Conservation (phyloP, 2,113 vertebrate genomes). For the Uria aalge region DNA sequence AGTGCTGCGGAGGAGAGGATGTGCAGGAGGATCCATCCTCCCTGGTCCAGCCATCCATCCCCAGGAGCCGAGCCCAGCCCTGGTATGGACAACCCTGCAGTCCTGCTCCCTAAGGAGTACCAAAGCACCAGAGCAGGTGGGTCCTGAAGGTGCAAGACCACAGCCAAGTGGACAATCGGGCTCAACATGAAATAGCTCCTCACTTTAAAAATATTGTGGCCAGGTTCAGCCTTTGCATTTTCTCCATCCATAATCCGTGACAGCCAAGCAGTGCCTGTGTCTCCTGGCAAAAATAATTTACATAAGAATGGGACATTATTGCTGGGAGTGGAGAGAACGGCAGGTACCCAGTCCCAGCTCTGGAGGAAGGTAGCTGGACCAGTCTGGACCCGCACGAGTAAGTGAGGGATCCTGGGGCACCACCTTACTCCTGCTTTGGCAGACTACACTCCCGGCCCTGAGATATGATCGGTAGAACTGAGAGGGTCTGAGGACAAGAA, state of each 20-base stretch:
- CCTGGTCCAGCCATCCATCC: accelerated
- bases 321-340: not conserved
- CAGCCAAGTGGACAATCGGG: accelerated
- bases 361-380: not conserved
- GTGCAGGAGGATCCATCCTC: not conserved
- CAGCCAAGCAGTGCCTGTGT: not conserved
- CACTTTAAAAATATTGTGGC: not conserved
- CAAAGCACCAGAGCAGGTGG: not conserved
- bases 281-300: not conserved
- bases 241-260: not conserved
- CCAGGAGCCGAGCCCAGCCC: not conserved
- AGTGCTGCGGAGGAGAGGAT: not conserved
- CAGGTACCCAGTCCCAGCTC: not conserved
- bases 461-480: accelerated
- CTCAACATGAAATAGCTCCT: not conserved
- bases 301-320: not conserved
- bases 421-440: not conserved
- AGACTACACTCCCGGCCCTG: accelerated
- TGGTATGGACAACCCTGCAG: not conserved
- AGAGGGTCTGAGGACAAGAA: not conserved
- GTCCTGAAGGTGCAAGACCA: not conserved
- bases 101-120: not conserved
- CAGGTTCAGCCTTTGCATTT: not conserved
- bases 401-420: not conserved
- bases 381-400: not conserved